phyloP scores from a whole-genome alignment of 2,113 vertebrate genomes.

The Madoqua kirkii region DNA sequence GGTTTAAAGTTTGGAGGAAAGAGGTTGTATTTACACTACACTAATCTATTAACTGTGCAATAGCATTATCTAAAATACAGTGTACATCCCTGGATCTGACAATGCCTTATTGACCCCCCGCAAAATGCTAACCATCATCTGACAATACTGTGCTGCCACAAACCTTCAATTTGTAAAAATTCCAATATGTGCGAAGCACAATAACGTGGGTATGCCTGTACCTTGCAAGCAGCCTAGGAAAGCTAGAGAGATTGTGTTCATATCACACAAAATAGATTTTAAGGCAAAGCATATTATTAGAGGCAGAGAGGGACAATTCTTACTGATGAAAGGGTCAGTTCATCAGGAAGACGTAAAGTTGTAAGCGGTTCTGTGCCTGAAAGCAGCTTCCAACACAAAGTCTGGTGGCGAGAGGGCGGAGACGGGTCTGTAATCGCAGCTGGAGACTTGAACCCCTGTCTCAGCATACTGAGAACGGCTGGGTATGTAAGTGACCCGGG shows the following conservation, averaged over 20 bases:
- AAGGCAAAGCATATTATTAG: neutral
- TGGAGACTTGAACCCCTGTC: neutral
- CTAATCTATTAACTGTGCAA: neutral
- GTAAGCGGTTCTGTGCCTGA: fast-evolving
- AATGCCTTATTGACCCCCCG: no score
- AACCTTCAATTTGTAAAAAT: neutral
- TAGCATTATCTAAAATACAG: neutral
- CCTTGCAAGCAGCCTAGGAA: neutral
- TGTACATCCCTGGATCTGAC: neutral
- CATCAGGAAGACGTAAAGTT: neutral
- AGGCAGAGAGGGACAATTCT: neutral
- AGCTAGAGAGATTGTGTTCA: no score
- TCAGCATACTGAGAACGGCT: neutral
- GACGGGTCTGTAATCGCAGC: no score
- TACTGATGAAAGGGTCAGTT: neutral
- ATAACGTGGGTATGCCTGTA: neutral
- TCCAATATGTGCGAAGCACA: neutral
- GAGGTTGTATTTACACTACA: neutral
- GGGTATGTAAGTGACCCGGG: neutral
- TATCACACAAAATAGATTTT: neutral
- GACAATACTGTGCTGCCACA: neutral
- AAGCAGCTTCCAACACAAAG: neutral
- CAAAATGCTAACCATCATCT: neutral
- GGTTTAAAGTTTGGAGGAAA: neutral
- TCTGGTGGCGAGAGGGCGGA: neutral